Evolutionary conservation across 2,888 invertebrate species (phyloP), one percentile per base, ranked within the genome.

Genomic region (Incurvaria masculella): DNA sequence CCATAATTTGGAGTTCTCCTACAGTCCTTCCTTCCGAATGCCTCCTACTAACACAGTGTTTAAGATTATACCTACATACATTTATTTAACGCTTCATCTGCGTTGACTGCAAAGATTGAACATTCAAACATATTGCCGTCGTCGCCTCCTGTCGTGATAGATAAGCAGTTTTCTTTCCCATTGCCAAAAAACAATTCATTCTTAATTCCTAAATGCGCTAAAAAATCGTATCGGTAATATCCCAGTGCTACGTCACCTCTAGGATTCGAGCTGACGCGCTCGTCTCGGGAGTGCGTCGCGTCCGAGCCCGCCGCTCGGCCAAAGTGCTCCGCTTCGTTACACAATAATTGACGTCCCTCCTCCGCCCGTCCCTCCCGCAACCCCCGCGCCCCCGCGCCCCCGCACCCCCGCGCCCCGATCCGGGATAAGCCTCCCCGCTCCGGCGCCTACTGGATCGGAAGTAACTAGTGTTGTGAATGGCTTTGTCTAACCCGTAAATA

Each of bases 331-430:
- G 43, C 20, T 43, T 47, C 43, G 44, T 47, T 47, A 47, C 43
- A 47, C 43, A 47, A 47, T 47, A 33, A 47, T 39, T 38, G 47
- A 39, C 39, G 38, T n/a, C n/a, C n/a, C n/a, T n/a, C 33, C 33
- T 33, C 8, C 33, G 14, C 3, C 33, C 33, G 14, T 33, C 33
- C 33, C 33, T 14, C 14, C 14, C 14, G 6, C 33, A 14, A 8
- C 8, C n/a, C n/a, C n/a, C 39, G 38, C n/a, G n/a, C n/a, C n/a
- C n/a, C 33, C 33, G 8, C 8, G 11, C 8, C 3, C 33, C 33
- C 8, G 8, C 33, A 8, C 33, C 14, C 14, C 14, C 14, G 6
- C 33, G 14, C 33, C 8, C 6, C 14, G 33, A 33, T n/a, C 33
- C 33, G 14, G 14, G 3, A 14, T 33, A 33, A 33, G 33, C 33